These are phyloP conservation scores for Araneus ventricosus DNA, from an alignment of 1,140 invertebrate species.

Conservation along the genomic window DNA sequence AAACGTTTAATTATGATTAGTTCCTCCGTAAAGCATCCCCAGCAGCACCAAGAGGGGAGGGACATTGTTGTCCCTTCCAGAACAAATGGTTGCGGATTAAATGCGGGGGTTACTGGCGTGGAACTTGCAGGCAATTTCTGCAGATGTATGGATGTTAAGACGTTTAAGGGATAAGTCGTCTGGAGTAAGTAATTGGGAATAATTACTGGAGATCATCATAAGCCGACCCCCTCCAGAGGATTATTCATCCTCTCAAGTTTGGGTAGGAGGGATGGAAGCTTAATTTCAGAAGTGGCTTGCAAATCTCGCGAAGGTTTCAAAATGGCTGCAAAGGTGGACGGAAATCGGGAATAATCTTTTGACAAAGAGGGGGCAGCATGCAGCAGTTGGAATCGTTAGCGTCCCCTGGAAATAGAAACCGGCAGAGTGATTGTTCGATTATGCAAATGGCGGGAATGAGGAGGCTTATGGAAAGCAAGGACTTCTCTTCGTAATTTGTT, in stretches of 20 bases:
- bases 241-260: not conserved
- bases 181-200: constrained; percentile 54
- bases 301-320: not conserved
- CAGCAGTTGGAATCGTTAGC: not conserved
- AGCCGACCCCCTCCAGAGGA: not conserved
- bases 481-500: no score
- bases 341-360: constrained; percentile 15
- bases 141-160: constrained; percentile 48
- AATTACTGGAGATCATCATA: constrained; percentile 42
- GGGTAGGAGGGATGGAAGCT: not conserved
- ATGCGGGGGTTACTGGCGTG: constrained; percentile 10
- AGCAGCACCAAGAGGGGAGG: not conserved
- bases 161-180: constrained; percentile 46
- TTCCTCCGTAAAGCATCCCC: not conserved
- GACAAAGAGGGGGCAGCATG: not conserved
- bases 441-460: no score
- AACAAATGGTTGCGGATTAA: constrained; percentile 40
- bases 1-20: constrained; percentile 70
- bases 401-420: no score
- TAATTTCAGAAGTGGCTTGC: not conserved
- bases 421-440: no score
- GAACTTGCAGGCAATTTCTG: not conserved
- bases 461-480: no score
- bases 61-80: constrained; percentile 14
- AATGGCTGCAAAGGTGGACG: not conserved